Evolutionary conservation across 2,888 invertebrate species (phyloP), one percentile per base, ranked within the genome.

Genomic region (Parnassius smintheus): DNA sequence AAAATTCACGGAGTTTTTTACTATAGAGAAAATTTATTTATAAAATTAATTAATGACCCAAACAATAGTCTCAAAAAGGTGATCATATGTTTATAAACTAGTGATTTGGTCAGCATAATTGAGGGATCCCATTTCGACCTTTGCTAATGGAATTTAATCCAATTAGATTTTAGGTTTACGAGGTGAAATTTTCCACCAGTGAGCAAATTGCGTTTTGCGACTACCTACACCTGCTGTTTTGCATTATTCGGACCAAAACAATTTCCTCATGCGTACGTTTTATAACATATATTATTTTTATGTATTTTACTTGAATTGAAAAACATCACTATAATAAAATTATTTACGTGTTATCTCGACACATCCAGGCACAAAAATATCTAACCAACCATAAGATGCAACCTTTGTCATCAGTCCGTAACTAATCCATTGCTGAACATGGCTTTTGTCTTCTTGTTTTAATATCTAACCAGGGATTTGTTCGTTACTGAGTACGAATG

Each of bases 71-170:
- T 46, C 13, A 25, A 18, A 54, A 7, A 12, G 18, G 18, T 75
- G 74, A 18, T 74, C 75, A 74, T 76, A 80, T 82, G 0, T 35
- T 35, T 85, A 88, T 88, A 83, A 84, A 85, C 81, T 82, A 80
- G 82, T 81, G 77, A 80, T 80, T 35, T 46, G 88, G 89, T 88
- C 88, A 88, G 89, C 87, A 86, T 85, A 88, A 88, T 89, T 89
- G 83, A 84, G 83, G 84, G 85, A 81, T 75, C 83, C 88, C 86
- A 86, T 88, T 89, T 87, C 86, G 87, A 88, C 88, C 88, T 86
- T 83, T 77, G 85, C 83, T 91, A 91, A 91, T 91, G 90, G 90
- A 90, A 91, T 90, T 89, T 88, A 89, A 91, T 89, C 89, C 91
- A 91, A 91, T 91, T 91, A 91, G 88, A 89, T 88, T 89, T 89